Conservation (phyloP, 2,797 vertebrate genomes). For the Myripristis jacobus region DNA sequence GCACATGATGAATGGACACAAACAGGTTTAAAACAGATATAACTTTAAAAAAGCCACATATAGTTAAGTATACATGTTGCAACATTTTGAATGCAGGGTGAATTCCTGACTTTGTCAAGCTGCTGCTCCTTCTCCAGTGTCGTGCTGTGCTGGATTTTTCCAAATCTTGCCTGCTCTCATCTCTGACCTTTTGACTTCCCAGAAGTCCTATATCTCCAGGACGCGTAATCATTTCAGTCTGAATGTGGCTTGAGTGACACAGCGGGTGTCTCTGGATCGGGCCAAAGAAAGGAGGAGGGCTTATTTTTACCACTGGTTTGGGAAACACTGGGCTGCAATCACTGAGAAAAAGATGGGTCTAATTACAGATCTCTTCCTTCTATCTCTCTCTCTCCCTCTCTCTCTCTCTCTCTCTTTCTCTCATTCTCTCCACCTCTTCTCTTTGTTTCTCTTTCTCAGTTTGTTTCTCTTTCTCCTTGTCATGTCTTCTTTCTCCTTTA, state of each 20-base stretch:
- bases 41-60: no score
- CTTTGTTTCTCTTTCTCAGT: slow-evolving; percentile 21
- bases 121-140: slow-evolving; percentile 15
- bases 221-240: slow-evolving; percentile 77
- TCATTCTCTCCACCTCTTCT: slow-evolving; percentile 35
- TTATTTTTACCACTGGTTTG: slow-evolving; percentile 83
- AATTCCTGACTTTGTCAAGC: slow-evolving; percentile 45
- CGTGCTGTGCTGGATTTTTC: slow-evolving; percentile 47
- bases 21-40: slow-evolving; percentile 15
- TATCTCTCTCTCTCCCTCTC: slow-evolving; percentile 37
- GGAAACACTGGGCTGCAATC: slow-evolving; percentile 74
- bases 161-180: slow-evolving; percentile 64
- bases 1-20: not conserved
- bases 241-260: slow-evolving; percentile 83
- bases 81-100: slow-evolving; percentile 16
- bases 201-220: slow-evolving; percentile 75
- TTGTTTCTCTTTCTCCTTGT: slow-evolving; percentile 10
- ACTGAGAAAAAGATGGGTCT: slow-evolving; percentile 83
- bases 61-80: slow-evolving; percentile 20
- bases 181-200: slow-evolving; percentile 73
- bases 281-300: slow-evolving; percentile 60
- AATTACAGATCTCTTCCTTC: slow-evolving; percentile 81
- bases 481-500: no score
- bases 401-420: slow-evolving; percentile 53
- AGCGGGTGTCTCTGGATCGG: slow-evolving; percentile 83